Evolutionary conservation across 2,797 vertebrate genomes (phyloP), one percentile per base, ranked within the genome.

Genomic region (Neosilurus hyrtlii): DNA sequence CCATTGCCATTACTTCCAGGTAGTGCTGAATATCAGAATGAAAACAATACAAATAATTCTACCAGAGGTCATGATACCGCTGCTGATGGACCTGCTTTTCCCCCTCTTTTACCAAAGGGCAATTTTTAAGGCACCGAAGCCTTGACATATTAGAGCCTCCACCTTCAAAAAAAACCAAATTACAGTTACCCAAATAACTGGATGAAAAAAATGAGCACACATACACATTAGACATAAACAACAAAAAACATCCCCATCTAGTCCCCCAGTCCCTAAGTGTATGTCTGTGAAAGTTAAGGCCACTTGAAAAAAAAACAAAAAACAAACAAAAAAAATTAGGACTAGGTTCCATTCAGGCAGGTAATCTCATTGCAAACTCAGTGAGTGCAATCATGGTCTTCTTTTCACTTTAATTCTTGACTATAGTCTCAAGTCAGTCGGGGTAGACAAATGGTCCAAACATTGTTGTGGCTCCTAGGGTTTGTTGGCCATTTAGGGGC

Each of bases 91-190:
- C 75, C 90, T 86, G 86, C 88, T 88, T 89, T 71, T 43, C n/a
- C 11, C 59, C 61, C 75, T 12, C 61, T 87, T 81, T 88, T 89
- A 84, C 89, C 87, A 86, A 87, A 92, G 94, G 94, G 94, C 93
- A 93, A 92, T 90, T 90, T 92, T 93, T 94, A 95, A 95, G 94
- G 94, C 94, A 95, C 94, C 92, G 93, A 94, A 94, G 94, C 94
- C 94, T 95, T 94, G 93, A 94, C 93, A 94, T 94, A 93, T 92
- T 93, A 94, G 91, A 95, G 94, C 94, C 93, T 95, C 93, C 94
- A 95, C 93, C 93, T 93, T 93, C 91, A 93, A 94, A 92, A 94
- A 61, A 43, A 43, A 43, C 30, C 30, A 30, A 94, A 92, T 91
- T 92, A 93, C 91, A 92, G 89, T 93, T 93, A 92, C 93, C 94